A percentile compares a stretch with the other conserved stretches of the same genome.
phyloP scores from a whole-genome alignment of 2,113 vertebrate species.

The Rhinogobius similis region DNA sequence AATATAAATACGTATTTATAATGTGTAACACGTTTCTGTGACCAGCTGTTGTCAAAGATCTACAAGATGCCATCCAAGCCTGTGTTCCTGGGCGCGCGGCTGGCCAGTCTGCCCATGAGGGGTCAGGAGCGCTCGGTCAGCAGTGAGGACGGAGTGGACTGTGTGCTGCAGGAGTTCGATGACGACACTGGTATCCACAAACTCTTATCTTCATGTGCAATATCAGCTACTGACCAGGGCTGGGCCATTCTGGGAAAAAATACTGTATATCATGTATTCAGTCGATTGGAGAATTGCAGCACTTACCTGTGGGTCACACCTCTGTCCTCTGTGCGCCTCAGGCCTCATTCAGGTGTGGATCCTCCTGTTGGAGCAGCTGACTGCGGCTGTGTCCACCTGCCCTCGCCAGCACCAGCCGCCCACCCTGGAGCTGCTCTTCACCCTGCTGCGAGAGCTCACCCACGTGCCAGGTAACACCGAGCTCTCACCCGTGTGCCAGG shows the following conservation, averaged over 20 bases:
- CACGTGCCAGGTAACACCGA: conserved; percentile 60
- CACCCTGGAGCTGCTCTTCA: conserved; percentile 91
- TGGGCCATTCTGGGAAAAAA: too few species aligned
- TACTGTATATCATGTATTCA: too few species aligned
- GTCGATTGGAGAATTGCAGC: too few species aligned
- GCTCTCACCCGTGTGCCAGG: not conserved
- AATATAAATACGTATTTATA: not conserved
- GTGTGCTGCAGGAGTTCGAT: conserved; percentile 91
- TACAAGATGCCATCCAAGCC: conserved; percentile 98
- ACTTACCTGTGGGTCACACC: too few species aligned
- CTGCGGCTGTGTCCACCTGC: conserved; percentile 93
- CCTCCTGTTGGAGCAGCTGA: conserved; percentile 92
- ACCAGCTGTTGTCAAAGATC: conserved; percentile 92
- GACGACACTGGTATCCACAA: conserved; percentile 87
- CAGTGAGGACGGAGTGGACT: conserved; percentile 91
- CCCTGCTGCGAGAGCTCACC: conserved; percentile 88
- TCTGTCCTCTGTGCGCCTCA: conserved; percentile 46
- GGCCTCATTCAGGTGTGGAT: conserved; percentile 98
- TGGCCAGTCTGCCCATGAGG: conserved; percentile 85
- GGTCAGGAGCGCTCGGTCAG: conserved; percentile 85
- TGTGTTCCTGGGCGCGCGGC: conserved; percentile 88
- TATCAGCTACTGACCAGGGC: too few species aligned
- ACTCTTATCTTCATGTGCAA: too few species aligned
- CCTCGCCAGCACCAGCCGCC: conserved; percentile 96
- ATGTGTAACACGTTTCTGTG: not conserved